Evolutionary conservation across 2,113 vertebrate genomes (phyloP).

Genomic region (Erythrolamprus reginae): DNA sequence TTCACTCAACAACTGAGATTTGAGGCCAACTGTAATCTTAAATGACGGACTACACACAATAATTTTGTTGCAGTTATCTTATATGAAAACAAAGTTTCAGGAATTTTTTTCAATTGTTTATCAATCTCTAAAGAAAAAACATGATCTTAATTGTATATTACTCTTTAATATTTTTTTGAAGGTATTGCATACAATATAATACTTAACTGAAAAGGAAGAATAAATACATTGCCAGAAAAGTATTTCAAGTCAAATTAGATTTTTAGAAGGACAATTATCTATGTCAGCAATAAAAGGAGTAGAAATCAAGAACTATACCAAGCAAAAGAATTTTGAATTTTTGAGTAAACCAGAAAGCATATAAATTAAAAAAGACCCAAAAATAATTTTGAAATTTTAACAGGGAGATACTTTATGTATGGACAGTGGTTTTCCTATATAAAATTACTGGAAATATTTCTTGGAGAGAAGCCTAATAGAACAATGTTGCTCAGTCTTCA

Average conservation of each 20-base stretch:
- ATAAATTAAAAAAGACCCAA: background rate
- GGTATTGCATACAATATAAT: background rate
- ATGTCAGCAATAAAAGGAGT: background rate
- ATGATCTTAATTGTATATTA: background rate
- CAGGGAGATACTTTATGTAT: background rate
- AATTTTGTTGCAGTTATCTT: background rate
- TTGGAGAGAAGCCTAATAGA: background rate
- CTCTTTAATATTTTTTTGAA: background rate
- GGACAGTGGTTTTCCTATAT: background rate
- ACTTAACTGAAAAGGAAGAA: background rate
- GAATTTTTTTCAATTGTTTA: background rate
- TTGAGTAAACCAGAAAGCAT: background rate
- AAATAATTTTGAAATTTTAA: background rate
- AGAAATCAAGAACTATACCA: background rate
- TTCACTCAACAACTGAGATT: background rate
- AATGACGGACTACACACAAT: background rate
- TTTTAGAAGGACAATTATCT: background rate
- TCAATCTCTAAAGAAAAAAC: background rate
- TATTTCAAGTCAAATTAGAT: background rate
- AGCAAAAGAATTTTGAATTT: background rate
- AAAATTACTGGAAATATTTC: background rate
- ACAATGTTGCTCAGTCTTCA: background rate
- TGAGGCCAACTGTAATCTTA: background rate
- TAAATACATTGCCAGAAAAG: background rate
- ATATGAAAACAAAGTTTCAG: background rate